These are phyloP conservation scores for Psittacula derbiana DNA, from an alignment of 2,797 vertebrate genomes.

Conservation along the genomic window DNA sequence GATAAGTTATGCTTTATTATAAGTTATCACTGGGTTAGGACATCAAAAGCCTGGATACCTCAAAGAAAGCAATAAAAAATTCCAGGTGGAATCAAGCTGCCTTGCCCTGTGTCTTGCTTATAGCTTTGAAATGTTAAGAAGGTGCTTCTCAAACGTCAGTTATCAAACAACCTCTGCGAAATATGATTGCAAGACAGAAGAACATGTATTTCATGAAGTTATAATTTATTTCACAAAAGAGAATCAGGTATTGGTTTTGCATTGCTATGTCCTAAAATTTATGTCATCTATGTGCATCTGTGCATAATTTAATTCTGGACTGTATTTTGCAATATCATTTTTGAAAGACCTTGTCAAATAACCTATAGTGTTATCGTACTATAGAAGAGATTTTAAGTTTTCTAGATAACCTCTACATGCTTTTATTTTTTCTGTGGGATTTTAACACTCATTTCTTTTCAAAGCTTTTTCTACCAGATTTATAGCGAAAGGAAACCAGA, in stretches of 20 bases:
- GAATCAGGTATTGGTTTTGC: neutral
- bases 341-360: neutral
- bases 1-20: neutral
- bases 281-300: neutral
- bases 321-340: neutral
- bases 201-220: neutral
- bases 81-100: neutral
- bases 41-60: neutral
- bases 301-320: neutral
- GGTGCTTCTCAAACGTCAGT: neutral
- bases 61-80: neutral
- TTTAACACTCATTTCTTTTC: neutral
- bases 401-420: neutral
- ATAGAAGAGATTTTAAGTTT: neutral
- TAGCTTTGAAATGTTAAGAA: neutral
- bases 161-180: neutral
- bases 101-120: neutral
- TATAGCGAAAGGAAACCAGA: neutral
- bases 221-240: neutral
- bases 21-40: neutral
- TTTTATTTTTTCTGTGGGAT: neutral
- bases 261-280: neutral
- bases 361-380: neutral
- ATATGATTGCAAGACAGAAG: neutral
- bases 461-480: neutral